phyloP scores from a whole-genome alignment of 2,113 vertebrate genomes.

The Catharus fuscescens region DNA sequence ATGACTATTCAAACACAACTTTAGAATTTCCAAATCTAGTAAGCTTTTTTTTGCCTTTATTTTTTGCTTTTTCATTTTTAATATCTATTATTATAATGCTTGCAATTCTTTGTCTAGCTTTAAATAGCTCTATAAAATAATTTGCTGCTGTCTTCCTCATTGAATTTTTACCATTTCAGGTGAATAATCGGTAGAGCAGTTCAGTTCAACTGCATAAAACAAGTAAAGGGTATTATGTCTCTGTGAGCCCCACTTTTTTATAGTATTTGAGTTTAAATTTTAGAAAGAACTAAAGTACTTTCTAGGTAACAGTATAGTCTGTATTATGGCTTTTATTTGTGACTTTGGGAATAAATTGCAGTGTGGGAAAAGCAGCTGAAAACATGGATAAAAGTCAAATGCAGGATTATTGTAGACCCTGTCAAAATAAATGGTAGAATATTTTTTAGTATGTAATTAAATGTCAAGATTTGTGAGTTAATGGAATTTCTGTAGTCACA shows the following conservation, averaged over 20 bases:
- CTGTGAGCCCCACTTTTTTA: background rate
- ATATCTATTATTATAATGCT: background rate
- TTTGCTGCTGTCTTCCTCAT: background rate
- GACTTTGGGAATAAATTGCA: constrained; percentile 58
- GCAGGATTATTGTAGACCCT: constrained; percentile 66
- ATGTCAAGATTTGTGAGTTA: constrained; percentile 78
- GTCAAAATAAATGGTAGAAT: constrained; percentile 72
- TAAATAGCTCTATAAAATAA: background rate
- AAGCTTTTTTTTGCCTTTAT: background rate
- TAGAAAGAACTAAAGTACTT: background rate
- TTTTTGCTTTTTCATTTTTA: background rate
- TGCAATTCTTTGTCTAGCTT: background rate
- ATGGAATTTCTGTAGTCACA: constrained; percentile 78
- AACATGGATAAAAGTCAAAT: constrained; percentile 47
- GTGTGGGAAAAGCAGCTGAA: constrained; percentile 57
- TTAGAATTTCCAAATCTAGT: background rate
- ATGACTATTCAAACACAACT: background rate
- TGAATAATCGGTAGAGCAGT: background rate
- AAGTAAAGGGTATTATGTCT: background rate
- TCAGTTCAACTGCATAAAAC: background rate
- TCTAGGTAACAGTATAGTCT: background rate
- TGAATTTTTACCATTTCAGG: background rate
- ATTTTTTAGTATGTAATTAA: constrained; percentile 78
- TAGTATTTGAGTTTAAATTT: background rate
- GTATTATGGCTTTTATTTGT: background rate